A percentile compares a stretch with the other conserved stretches of the same genome.
phyloP scores from a whole-genome alignment of 2,888 invertebrate species.

The Neocrepidodera transversa region DNA sequence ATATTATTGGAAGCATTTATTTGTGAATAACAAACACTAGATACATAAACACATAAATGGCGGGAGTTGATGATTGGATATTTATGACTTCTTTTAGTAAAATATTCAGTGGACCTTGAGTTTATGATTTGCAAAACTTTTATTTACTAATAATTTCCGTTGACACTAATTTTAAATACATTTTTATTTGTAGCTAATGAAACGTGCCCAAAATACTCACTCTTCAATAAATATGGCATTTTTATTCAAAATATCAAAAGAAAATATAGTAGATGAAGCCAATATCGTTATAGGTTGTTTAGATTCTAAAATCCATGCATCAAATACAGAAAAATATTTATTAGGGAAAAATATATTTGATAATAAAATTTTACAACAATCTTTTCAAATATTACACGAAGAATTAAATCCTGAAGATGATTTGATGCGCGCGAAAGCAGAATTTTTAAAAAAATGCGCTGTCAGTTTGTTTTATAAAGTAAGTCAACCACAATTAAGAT shows the following conservation, averaged over 20 bases:
- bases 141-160: too few species aligned
- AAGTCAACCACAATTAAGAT: conserved; percentile 30
- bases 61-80: too few species aligned
- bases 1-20: too few species aligned
- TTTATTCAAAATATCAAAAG: conserved; percentile 64
- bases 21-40: too few species aligned
- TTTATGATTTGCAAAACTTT: too few species aligned
- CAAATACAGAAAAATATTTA: conserved; percentile 61
- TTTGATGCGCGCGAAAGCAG: conserved; percentile 71
- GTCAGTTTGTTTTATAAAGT: conserved; percentile 81
- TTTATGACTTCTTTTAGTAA: too few species aligned
- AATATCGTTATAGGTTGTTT: conserved; percentile 73
- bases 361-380: conserved; percentile 57
- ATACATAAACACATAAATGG: too few species aligned
- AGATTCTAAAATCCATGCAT: conserved; percentile 62
- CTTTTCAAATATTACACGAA: conserved; percentile 59
- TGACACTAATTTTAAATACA: too few species aligned
- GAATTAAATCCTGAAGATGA: conserved; percentile 70
- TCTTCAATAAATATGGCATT: conserved; percentile 78
- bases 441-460: conserved; percentile 74
- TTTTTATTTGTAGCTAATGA: conserved; percentile 68
- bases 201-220: conserved; percentile 74
- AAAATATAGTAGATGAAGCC: conserved; percentile 61
- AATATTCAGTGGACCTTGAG: too few species aligned
- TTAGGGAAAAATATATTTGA: conserved; percentile 58